Evolutionary conservation across 2,888 invertebrate species (phyloP).

Genomic region (Tachystola acroxantha): DNA sequence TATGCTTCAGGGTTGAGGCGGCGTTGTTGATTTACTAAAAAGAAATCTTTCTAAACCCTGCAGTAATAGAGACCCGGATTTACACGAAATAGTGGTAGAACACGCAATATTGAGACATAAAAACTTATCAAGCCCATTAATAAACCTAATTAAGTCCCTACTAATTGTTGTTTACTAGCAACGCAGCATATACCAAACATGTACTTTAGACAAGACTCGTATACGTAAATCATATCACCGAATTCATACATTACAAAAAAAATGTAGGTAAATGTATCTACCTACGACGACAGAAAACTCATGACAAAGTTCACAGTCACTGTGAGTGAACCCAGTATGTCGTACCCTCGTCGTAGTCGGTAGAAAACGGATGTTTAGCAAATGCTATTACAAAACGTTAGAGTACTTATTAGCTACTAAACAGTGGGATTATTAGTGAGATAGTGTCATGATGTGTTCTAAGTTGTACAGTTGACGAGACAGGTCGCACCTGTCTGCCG

Average conservation of each 20-base stretch:
- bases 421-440: slow-evolving; percentile 48
- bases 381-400: slow-evolving; percentile 18
- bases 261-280: slow-evolving; percentile 22
- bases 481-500: slow-evolving; percentile 54
- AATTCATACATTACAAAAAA: slow-evolving; percentile 22
- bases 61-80: slow-evolving; percentile 33
- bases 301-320: neutral
- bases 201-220: too few relatives aligned
- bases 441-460: slow-evolving; percentile 55
- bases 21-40: slow-evolving; percentile 18
- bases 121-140: slow-evolving; percentile 59
- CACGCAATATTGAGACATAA: slow-evolving; percentile 61
- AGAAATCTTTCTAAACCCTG: slow-evolving; percentile 12
- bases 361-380: slow-evolving; percentile 1
- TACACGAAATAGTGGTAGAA: slow-evolving; percentile 40
- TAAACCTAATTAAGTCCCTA: slow-evolving; percentile 54
- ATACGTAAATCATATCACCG: slow-evolving; percentile 34
- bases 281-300: neutral
- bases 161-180: slow-evolving; percentile 56
- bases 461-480: slow-evolving; percentile 45
- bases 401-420: slow-evolving; percentile 45
- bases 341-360: neutral
- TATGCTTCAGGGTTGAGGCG: neutral
- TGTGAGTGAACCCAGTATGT: too few relatives aligned
- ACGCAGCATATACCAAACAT: too few relatives aligned